These are phyloP conservation scores for Drosophila bocki DNA, from an alignment of 1,140 invertebrate genomes.

Conservation along the genomic window DNA sequence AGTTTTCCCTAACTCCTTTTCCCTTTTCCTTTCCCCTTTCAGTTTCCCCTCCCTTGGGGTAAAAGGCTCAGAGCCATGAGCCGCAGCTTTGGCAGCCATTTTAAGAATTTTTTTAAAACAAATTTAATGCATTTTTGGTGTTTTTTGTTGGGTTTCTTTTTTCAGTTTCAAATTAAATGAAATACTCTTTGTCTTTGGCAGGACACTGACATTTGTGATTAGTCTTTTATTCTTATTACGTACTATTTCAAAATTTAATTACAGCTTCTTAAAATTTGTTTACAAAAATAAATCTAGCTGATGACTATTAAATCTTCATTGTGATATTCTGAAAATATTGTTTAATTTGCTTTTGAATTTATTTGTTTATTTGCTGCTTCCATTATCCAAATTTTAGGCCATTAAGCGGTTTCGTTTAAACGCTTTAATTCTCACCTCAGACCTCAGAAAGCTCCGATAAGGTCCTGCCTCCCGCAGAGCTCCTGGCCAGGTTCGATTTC, in stretches of 20 bases:
- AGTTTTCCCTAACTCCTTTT: slow-evolving; percentile 7
- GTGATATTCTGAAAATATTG: neutral
- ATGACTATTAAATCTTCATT: neutral
- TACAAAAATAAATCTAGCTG: neutral
- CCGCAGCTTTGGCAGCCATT: slow-evolving; percentile 32
- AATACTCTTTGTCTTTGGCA: neutral
- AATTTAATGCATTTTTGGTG: slow-evolving; percentile 58
- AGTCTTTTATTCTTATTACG: neutral
- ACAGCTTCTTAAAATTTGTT: neutral
- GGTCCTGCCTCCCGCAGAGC: slow-evolving; percentile 23
- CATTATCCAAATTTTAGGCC: neutral
- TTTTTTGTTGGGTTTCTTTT: slow-evolving; percentile 1
- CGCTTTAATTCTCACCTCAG: slow-evolving; percentile 24
- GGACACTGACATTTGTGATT: neutral
- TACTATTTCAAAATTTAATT: neutral
- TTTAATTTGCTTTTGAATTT: neutral
- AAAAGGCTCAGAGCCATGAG: slow-evolving; percentile 12
- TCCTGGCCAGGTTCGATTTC: slow-evolving; percentile 16
- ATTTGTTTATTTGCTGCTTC: neutral
- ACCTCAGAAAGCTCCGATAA: slow-evolving; percentile 7
- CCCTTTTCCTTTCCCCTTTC: neutral
- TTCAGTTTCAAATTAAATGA: slow-evolving; percentile 1
- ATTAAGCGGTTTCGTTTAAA: neutral
- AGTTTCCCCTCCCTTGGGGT: neutral
- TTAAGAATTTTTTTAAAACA: slow-evolving; percentile 43